phyloP scores from a whole-genome alignment of 2,113 vertebrate genomes.

The Notothenia coriiceps region DNA sequence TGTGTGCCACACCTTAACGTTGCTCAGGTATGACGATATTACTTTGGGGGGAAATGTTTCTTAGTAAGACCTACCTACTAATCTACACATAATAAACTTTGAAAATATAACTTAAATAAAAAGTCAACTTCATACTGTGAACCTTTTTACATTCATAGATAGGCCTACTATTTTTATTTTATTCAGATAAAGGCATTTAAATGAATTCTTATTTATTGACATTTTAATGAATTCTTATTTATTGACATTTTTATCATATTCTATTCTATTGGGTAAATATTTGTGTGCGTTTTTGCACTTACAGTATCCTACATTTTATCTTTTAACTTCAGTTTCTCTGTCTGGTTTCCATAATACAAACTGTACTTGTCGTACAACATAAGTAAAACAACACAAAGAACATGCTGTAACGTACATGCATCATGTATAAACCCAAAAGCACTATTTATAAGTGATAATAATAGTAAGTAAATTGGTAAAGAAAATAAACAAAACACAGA shows the following conservation, averaged over 20 bases:
- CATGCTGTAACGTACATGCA: background rate
- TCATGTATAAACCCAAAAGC: background rate
- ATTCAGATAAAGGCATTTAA: too few relatives aligned
- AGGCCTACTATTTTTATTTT: too few relatives aligned
- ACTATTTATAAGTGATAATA: background rate
- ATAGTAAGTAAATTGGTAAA: too few relatives aligned
- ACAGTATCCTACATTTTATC: background rate
- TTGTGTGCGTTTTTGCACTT: background rate
- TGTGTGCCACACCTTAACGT: constrained; percentile 74
- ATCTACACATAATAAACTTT: background rate
- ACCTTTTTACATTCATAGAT: too few relatives aligned
- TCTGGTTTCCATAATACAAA: background rate
- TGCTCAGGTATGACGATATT: constrained; percentile 39
- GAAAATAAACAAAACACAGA: too few relatives aligned
- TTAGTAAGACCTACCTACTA: background rate
- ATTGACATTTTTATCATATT: too few relatives aligned
- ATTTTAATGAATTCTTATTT: too few relatives aligned
- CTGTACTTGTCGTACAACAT: background rate
- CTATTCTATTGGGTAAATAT: too few relatives aligned
- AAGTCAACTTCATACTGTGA: too few relatives aligned
- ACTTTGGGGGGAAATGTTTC: background rate
- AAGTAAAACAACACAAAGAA: background rate
- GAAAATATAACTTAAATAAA: too few relatives aligned
- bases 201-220: too few relatives aligned
- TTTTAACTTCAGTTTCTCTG: background rate